phyloP scores from a whole-genome alignment of 2,888 invertebrate species.

The Stratiomys singularior region DNA sequence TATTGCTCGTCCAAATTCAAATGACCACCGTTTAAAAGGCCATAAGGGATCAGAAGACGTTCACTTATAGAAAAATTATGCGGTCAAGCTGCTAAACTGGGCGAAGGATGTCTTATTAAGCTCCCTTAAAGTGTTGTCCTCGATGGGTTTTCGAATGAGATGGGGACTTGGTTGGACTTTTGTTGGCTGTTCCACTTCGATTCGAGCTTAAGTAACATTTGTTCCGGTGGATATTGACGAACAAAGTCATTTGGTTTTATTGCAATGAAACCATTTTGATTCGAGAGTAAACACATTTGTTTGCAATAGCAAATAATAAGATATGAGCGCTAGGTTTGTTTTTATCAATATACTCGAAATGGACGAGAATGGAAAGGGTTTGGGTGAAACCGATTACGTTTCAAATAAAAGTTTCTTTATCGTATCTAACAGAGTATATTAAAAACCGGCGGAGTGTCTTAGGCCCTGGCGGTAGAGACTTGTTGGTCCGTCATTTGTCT shows the following conservation, averaged over 20 bases:
- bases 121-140: constrained; percentile 51
- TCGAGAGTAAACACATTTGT: not conserved
- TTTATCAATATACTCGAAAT: constrained; percentile 33
- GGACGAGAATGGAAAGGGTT: too few relatives aligned
- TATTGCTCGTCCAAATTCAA: constrained; percentile 55
- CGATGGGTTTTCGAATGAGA: not conserved
- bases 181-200: not conserved
- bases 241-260: constrained; percentile 40
- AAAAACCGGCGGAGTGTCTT: too few relatives aligned
- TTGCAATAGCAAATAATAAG: constrained; percentile 40
- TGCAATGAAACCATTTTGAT: constrained; percentile 9
- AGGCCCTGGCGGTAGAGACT: too few relatives aligned
- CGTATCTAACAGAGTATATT: too few relatives aligned
- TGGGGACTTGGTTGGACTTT: not conserved
- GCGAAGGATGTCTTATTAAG: constrained; percentile 54
- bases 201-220: constrained; percentile 13
- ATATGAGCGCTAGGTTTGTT: constrained; percentile 2
- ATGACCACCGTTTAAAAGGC: constrained; percentile 55
- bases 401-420: too few relatives aligned
- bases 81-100: constrained; percentile 52
- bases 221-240: constrained; percentile 39
- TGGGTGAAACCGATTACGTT: too few relatives aligned
- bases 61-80: constrained; percentile 56
- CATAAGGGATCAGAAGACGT: constrained; percentile 53
- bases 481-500: too few relatives aligned